Conservation (phyloP, 2,888 invertebrate species). For the Crematogaster levior region DNA sequence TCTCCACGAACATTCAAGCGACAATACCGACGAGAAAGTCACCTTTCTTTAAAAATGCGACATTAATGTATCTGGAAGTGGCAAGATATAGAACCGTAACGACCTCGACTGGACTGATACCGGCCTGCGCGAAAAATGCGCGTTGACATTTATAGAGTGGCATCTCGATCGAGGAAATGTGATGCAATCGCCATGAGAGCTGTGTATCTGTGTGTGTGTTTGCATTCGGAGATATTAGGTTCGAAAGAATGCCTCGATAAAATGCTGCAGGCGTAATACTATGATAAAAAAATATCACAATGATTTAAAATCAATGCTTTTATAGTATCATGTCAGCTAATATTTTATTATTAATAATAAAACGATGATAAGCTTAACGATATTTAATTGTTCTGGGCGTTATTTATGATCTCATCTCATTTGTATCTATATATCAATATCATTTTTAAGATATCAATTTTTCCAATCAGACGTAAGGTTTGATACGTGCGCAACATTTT, state of each 20-base stretch:
- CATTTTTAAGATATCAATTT: slow-evolving; percentile 10
- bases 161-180: slow-evolving; percentile 7
- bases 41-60: slow-evolving; percentile 34
- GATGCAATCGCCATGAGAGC: background rate
- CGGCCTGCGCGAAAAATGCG: slow-evolving; percentile 20
- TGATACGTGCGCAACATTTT: background rate
- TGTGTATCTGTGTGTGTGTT: too few relatives aligned
- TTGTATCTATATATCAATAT: too few relatives aligned
- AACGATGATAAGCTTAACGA: background rate
- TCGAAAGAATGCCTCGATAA: background rate
- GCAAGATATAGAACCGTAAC: slow-evolving; percentile 28
- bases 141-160: slow-evolving; percentile 24
- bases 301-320: background rate
- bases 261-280: background rate
- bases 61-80: slow-evolving; percentile 42
- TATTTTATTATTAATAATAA: slow-evolving; percentile 2
- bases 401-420: background rate
- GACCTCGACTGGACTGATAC: slow-evolving; percentile 31
- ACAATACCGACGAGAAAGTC: slow-evolving; percentile 28
- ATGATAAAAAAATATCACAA: background rate
- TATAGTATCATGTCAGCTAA: background rate
- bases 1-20: slow-evolving; percentile 8
- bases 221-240: background rate
- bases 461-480: background rate
- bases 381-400: background rate